Base-by-base conservation (phyloP, 2,888 invertebrate species). In the Trichopria drosophilae region DNA sequence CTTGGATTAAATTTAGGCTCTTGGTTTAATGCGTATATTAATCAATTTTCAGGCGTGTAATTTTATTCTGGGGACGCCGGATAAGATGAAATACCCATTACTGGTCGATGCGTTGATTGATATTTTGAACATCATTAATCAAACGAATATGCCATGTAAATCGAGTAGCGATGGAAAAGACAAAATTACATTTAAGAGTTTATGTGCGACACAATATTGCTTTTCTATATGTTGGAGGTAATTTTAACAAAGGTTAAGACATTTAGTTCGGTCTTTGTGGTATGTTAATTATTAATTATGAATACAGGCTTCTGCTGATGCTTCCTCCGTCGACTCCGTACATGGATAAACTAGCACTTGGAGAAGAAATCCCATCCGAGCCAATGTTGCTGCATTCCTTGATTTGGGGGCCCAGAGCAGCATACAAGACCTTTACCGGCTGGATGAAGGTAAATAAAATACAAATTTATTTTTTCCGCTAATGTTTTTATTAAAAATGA, bases 41-140 rank as follows among this genome's bases (percentile, higher is more conserved):
- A 26, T 39, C 32, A 22, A 7, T 26, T 4, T 5, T 39, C 48
- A 76, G 81, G 95, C 95, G 2, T 92, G 93, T 77, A 96, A 94
- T 78, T 96, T 96, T 71, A 88, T 96, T 51, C 80, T 96, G 54
- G 93, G 93, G 41, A 93, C 93, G 2, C 88, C 92, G 0, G 95
- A 96, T 71, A 91, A 91, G 76, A 78, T 95, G 42, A 88, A 92
- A 66, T 96, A 96, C 78, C 88, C 90, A 0, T 74, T 90, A 32
- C 77, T 97, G 6, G 83, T 96, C 56, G 91, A 93, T 68, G 90
- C 94, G 0, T 77, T 94, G 4, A 85, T 94, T 19, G 85, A 89
- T 58, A 84, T 96, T 58, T 77, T 95, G 35, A 86, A 88, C 67
- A 84, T 93, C 0, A 86, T 91, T 2, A 86, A 90, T 62, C 84